phyloP scores from a whole-genome alignment of 2,888 invertebrate species.

The Thumatha senex region DNA sequence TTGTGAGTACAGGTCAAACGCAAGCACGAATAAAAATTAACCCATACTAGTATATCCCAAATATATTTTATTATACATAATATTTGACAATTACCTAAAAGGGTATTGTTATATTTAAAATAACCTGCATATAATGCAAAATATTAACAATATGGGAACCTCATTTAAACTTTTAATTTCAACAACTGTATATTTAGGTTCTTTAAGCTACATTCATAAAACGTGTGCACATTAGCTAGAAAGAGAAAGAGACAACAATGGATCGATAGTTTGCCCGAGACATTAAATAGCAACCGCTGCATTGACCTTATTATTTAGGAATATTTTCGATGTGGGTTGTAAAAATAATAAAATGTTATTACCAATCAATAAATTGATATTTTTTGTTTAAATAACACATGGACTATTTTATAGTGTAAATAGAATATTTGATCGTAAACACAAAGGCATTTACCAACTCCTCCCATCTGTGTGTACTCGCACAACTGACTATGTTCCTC shows the following conservation, averaged over 20 bases:
- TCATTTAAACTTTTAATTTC: neutral
- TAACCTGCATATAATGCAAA: slow-evolving; percentile 9
- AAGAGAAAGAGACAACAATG: slow-evolving; percentile 68
- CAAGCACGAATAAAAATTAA: too few relatives aligned
- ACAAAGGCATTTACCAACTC: slow-evolving; percentile 3
- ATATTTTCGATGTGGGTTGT: slow-evolving; percentile 55
- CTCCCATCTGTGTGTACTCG: slow-evolving; percentile 8
- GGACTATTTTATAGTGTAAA: neutral
- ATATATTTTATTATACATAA: too few relatives aligned
- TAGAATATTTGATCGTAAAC: neutral
- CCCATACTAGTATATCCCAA: too few relatives aligned
- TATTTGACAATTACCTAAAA: too few relatives aligned
- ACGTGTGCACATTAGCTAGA: slow-evolving; percentile 67
- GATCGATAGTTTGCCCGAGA: slow-evolving; percentile 79
- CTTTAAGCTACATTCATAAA: slow-evolving; percentile 35
- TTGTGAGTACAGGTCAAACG: too few relatives aligned
- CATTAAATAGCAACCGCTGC: slow-evolving; percentile 79
- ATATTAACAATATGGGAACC: neutral
- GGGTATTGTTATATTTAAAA: too few relatives aligned
- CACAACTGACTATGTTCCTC: slow-evolving; percentile 23
- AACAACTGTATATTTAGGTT: slow-evolving; percentile 12
- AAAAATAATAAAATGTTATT: slow-evolving; percentile 22
- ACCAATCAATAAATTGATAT: slow-evolving; percentile 3
- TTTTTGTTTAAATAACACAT: too few relatives aligned
- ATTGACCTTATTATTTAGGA: slow-evolving; percentile 80